phyloP scores from a whole-genome alignment of 2,888 invertebrate genomes.

The Acanthopleura granulata region DNA sequence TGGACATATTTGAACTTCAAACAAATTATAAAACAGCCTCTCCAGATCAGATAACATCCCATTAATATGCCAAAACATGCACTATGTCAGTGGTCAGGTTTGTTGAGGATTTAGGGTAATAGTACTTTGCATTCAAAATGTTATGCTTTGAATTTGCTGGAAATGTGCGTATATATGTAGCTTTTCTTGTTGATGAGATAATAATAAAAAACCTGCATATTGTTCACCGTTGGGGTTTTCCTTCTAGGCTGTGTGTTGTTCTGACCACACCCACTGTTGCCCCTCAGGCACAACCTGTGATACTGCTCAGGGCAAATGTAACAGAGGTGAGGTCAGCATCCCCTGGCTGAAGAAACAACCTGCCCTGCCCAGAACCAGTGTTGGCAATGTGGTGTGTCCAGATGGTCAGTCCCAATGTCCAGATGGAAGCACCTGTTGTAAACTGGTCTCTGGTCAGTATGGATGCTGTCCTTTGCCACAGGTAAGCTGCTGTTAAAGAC shows the following conservation, averaged over 20 bases:
- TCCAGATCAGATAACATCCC: too few relatives aligned
- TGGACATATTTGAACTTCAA: too few relatives aligned
- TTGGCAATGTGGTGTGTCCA: conserved; percentile 27
- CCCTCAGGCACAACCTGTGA: conserved; percentile 52
- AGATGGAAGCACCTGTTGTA: conserved; percentile 15
- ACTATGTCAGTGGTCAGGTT: too few relatives aligned
- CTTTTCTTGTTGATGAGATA: too few relatives aligned
- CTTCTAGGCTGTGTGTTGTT: conserved; percentile 60
- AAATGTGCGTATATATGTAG: too few relatives aligned
- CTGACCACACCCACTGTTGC: conserved; percentile 63
- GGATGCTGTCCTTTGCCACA: conserved; percentile 14
- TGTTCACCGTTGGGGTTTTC: too few relatives aligned
- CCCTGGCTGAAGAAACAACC: conserved; percentile 34
- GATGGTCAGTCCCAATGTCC: conserved; percentile 28
- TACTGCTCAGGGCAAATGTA: conserved; percentile 40
- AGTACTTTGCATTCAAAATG: too few relatives aligned
- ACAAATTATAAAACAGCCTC: too few relatives aligned
- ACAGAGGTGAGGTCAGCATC: conserved; percentile 22
- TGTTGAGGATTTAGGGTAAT: too few relatives aligned
- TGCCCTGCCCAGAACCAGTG: background rate
- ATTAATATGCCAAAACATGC: too few relatives aligned
- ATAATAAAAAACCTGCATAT: too few relatives aligned
- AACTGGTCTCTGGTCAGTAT: conserved; percentile 13
- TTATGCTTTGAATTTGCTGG: too few relatives aligned
- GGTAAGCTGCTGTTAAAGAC: background rate